A percentile compares a stretch with the other conserved stretches of the same genome.
These are phyloP conservation scores for Eulemur rubriventer DNA, from an alignment of 2,797 vertebrate genomes.

Conservation along the genomic window DNA sequence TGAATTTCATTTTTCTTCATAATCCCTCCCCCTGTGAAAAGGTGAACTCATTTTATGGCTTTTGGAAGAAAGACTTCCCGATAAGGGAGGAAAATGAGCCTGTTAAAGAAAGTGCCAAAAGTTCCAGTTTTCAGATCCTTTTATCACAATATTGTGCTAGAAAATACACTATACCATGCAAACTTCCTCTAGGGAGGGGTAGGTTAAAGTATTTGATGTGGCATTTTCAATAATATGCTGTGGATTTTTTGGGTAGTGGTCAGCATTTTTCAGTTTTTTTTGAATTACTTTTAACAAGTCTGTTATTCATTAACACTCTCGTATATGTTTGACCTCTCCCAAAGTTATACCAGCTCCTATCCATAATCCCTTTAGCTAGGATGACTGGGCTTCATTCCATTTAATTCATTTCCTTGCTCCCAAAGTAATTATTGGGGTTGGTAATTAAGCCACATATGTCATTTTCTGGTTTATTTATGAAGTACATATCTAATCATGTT, in stretches of 20 bases:
- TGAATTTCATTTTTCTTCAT: slow-evolving; percentile 48
- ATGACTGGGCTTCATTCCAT: neutral
- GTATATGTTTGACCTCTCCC: neutral
- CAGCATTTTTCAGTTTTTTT: slow-evolving; percentile 43
- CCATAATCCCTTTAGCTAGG: slow-evolving; percentile 22
- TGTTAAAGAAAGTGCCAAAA: slow-evolving; percentile 17
- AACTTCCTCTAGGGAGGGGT: neutral
- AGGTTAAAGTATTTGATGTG: slow-evolving; percentile 34
- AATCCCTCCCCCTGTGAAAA: neutral
- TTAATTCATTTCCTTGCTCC: slow-evolving; percentile 38
- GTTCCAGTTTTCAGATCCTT: neutral
- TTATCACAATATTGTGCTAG: neutral
- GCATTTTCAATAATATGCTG: neutral
- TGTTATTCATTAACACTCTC: slow-evolving; percentile 33
- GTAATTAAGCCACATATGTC: neutral
- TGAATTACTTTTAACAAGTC: slow-evolving; percentile 11
- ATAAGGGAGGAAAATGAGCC: neutral
- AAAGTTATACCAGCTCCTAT: neutral
- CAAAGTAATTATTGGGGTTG: slow-evolving; percentile 30
- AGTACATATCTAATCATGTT: slow-evolving; percentile 34
- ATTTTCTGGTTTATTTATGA: slow-evolving; percentile 51
- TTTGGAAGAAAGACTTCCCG: neutral
- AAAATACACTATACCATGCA: slow-evolving; percentile 12
- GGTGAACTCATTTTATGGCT: neutral
- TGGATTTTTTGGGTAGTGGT: neutral